Evolutionary conservation across 2,888 invertebrate genomes (phyloP).

Genomic region (Leptinotarsa rubiginosa): DNA sequence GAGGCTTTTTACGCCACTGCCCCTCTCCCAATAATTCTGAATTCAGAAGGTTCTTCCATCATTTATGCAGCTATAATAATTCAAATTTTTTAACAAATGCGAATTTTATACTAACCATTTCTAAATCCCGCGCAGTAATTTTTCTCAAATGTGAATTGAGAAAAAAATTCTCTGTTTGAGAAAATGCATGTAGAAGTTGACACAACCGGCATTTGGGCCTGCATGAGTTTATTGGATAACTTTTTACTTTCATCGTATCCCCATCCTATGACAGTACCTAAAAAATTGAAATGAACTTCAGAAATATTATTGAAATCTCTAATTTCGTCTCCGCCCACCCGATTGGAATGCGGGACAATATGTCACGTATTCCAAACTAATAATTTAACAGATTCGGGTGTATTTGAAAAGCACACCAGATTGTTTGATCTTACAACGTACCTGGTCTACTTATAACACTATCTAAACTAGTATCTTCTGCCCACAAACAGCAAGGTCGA

Average conservation of each 20-base stretch:
- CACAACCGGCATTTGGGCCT: slow-evolving; percentile 73
- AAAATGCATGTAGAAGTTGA: slow-evolving; percentile 72
- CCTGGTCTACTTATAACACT: slow-evolving; percentile 54
- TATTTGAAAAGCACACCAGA: too few relatives aligned
- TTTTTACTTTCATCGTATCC: slow-evolving; percentile 72
- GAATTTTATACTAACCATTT: slow-evolving; percentile 59
- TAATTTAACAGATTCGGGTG: too few relatives aligned
- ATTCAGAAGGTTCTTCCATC: too few relatives aligned
- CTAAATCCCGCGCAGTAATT: slow-evolving; percentile 68
- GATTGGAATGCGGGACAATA: too few relatives aligned
- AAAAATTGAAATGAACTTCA: slow-evolving; percentile 26
- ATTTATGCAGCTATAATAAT: too few relatives aligned
- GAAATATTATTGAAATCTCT: too few relatives aligned
- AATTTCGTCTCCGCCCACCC: too few relatives aligned
- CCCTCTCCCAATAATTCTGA: too few relatives aligned
- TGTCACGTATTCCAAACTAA: too few relatives aligned
- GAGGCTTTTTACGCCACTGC: too few relatives aligned
- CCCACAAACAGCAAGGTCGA: slow-evolving; percentile 73
- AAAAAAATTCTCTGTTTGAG: slow-evolving; percentile 73
- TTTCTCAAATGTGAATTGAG: slow-evolving; percentile 70
- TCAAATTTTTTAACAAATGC: too few relatives aligned
- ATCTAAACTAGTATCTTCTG: slow-evolving; percentile 50
- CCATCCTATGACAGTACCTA: slow-evolving; percentile 62
- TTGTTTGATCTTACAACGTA: slow-evolving; percentile 31
- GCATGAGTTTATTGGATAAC: slow-evolving; percentile 69